These are phyloP conservation scores for Netelia inedita DNA, from an alignment of 2,888 invertebrate genomes.

Conservation along the genomic window DNA sequence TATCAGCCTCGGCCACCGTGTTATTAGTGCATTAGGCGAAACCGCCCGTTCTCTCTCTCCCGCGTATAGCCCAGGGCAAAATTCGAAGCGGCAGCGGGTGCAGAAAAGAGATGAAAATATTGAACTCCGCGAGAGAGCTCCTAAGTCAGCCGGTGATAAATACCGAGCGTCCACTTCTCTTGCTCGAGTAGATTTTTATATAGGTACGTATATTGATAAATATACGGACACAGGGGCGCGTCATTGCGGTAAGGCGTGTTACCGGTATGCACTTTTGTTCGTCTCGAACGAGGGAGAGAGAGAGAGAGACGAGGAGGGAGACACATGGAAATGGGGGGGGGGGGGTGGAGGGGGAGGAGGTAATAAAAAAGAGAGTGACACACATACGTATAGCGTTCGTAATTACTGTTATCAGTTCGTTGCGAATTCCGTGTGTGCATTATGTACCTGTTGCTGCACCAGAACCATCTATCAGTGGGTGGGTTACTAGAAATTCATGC, in stretches of 20 bases:
- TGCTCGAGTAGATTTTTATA: slow-evolving; percentile 29
- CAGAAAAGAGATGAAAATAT: slow-evolving; percentile 66
- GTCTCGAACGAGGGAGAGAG: slow-evolving; percentile 1
- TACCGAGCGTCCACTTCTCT: slow-evolving; percentile 74
- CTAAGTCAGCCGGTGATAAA: slow-evolving; percentile 81
- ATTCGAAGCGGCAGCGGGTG: slow-evolving; percentile 71
- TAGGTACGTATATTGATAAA: not conserved
- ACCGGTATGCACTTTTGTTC: slow-evolving; percentile 43
- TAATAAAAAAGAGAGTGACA: slow-evolving; percentile 76
- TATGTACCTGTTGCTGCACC: slow-evolving; percentile 80
- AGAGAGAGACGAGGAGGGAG: not conserved
- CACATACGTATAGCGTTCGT: slow-evolving; percentile 72
- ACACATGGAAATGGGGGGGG: not conserved
- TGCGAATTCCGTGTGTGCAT: slow-evolving; percentile 63
- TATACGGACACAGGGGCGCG: slow-evolving; percentile 9
- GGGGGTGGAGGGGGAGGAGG: not conserved
- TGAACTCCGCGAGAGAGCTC: slow-evolving; percentile 62
- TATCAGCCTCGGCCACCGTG: slow-evolving; percentile 81
- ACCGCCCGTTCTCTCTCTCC: slow-evolving; percentile 78
- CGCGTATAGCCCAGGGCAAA: slow-evolving; percentile 72
- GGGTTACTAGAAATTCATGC: slow-evolving; percentile 60
- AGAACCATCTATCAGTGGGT: slow-evolving; percentile 74
- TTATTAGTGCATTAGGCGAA: slow-evolving; percentile 85
- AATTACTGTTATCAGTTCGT: slow-evolving; percentile 83
- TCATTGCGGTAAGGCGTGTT: slow-evolving; percentile 45